Percentiles rank a stretch among this genome's conserved stretches.
Evolutionary conservation across 1,140 invertebrate genomes (phyloP).

Genomic region (Drosophila nikananu): DNA sequence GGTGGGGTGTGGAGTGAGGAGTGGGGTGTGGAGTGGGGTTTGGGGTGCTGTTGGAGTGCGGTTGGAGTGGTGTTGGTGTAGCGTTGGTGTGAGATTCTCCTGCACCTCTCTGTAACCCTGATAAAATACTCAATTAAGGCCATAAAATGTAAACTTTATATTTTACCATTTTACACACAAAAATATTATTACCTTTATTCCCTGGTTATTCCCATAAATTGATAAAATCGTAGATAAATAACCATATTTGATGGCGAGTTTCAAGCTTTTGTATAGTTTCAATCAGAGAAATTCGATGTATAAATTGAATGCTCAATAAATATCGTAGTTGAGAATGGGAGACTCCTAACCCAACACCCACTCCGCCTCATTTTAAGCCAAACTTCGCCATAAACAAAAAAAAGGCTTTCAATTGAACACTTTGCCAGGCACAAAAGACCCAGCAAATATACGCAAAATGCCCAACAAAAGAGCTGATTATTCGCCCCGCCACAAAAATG

Average conservation of each 20-base stretch:
- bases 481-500: slow-evolving; percentile 35
- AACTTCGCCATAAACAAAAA: slow-evolving; percentile 7
- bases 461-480: slow-evolving; percentile 43
- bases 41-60: not conserved
- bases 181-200: not conserved
- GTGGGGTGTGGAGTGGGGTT: not conserved
- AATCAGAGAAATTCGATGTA: too few species aligned
- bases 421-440: slow-evolving; percentile 19
- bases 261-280: not conserved
- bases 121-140: not conserved
- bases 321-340: not conserved
- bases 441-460: slow-evolving; percentile 1
- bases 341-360: not conserved
- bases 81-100: not conserved
- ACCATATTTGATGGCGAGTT: not conserved
- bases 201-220: not conserved
- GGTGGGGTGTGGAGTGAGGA: not conserved
- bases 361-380: not conserved
- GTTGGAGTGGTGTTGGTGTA: not conserved
- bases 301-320: not conserved
- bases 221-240: not conserved
- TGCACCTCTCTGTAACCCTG: not conserved
- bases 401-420: slow-evolving; percentile 22
- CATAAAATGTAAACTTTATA: not conserved
- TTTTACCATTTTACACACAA: too few species aligned